Evolutionary conservation across 2,888 invertebrate species (phyloP).

Genomic region (Brassicogethes aeneus): DNA sequence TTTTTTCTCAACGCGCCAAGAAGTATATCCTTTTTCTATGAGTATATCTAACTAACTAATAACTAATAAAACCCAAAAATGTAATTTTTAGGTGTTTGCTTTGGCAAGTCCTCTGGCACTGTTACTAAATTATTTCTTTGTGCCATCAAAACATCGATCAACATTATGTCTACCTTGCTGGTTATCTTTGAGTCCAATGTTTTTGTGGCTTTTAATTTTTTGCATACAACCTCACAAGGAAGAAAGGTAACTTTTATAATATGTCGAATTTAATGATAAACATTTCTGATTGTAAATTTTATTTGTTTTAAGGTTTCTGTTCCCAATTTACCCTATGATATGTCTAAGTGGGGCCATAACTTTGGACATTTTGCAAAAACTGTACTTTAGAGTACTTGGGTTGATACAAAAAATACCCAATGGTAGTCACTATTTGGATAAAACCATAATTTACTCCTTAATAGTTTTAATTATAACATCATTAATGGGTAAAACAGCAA

Average conservation of each 20-base stretch:
- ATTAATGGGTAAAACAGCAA: neutral
- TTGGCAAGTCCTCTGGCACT: constrained; percentile 53
- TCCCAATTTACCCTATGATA: constrained; percentile 89
- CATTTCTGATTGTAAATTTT: constrained; percentile 1
- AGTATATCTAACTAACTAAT: no score
- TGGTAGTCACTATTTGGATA: constrained; percentile 61
- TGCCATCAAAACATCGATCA: constrained; percentile 60
- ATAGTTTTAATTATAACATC: neutral
- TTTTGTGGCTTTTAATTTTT: constrained; percentile 84
- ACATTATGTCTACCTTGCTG: constrained; percentile 65
- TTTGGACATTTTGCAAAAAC: constrained; percentile 69
- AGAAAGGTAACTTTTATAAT: constrained; percentile 50
- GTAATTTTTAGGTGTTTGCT: constrained; percentile 53
- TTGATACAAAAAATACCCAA: constrained; percentile 37
- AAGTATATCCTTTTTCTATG: no score
- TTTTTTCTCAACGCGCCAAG: no score
- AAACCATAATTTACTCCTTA: constrained; percentile 40
- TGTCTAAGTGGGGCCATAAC: constrained; percentile 73
- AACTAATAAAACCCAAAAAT: no score
- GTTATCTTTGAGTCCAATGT: constrained; percentile 69
- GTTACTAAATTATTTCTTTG: constrained; percentile 46
- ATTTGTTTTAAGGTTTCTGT: constrained; percentile 58
- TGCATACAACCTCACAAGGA: constrained; percentile 91
- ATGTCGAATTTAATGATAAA: no score
- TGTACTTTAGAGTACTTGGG: constrained; percentile 50